Percentiles rank a stretch among this genome's conserved stretches.
Conservation (phyloP, 1,140 invertebrate genomes). For the Caenorhabditis latens region DNA sequence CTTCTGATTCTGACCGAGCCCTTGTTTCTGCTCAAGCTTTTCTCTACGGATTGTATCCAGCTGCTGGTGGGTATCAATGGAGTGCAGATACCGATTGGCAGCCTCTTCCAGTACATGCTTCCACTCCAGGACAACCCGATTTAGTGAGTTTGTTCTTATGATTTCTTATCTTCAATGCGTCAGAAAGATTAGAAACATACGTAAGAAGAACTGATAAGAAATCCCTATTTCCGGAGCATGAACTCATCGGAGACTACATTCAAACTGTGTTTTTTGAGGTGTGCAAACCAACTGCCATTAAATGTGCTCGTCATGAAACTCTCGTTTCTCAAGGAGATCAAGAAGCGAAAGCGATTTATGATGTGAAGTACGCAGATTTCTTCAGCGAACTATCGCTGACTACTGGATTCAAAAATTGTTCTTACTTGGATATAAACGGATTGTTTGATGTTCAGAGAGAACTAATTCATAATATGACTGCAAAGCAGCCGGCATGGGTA, state of each 20-base stretch:
- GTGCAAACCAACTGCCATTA: constrained; percentile 43
- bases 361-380: constrained; percentile 39
- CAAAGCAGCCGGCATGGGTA: constrained; percentile 18
- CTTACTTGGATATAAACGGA: constrained; percentile 28
- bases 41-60: constrained; percentile 63
- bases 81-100: constrained; percentile 55
- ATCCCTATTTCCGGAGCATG: constrained; percentile 28
- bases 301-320: constrained; percentile 40
- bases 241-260: constrained; percentile 2
- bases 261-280: neutral
- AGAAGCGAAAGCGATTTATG: constrained; percentile 10
- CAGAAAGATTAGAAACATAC: constrained; percentile 40
- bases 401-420: constrained; percentile 40
- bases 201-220: constrained; percentile 24
- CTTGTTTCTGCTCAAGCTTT: constrained; percentile 62
- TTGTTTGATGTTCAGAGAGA: constrained; percentile 27
- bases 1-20: constrained; percentile 64
- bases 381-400: constrained; percentile 27
- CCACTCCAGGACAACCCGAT: constrained; percentile 40
- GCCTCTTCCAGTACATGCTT: constrained; percentile 63
- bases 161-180: neutral
- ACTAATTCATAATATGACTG: constrained; percentile 41
- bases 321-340: constrained; percentile 25
- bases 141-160: constrained; percentile 58
- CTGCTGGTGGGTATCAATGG: constrained; percentile 28